Conservation (phyloP, 2,113 vertebrate species). For the Conger conger region DNA sequence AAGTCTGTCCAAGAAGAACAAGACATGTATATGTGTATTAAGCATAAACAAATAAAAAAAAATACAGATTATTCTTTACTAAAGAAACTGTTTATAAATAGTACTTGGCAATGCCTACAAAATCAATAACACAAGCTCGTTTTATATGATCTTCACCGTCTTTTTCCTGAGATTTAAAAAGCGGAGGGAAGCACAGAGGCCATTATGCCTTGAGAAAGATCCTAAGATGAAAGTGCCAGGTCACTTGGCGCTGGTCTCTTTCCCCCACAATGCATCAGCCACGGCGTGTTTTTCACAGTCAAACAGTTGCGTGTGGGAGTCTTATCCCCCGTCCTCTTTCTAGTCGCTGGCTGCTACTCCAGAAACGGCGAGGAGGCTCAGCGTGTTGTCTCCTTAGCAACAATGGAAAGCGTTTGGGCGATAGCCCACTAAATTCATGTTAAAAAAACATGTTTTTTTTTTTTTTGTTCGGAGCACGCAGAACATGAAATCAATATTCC, state of each 20-base stretch:
- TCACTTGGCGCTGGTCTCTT: slow-evolving; percentile 47
- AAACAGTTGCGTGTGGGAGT: slow-evolving; percentile 59
- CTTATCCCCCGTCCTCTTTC: slow-evolving; percentile 34
- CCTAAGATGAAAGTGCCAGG: slow-evolving; percentile 32
- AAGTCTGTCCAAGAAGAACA: too few species aligned
- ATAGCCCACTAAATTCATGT: slow-evolving; percentile 60
- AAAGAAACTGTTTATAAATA: background rate
- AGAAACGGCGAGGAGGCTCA: slow-evolving; percentile 46
- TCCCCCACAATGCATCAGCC: slow-evolving; percentile 41
- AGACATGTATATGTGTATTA: background rate
- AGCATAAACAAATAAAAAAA: background rate
- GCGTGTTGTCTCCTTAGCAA: slow-evolving; percentile 65
- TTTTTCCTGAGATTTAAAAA: background rate
- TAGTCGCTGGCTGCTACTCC: slow-evolving; percentile 51
- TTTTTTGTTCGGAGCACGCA: slow-evolving; percentile 35
- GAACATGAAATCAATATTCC: slow-evolving; percentile 72
- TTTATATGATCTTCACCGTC: background rate
- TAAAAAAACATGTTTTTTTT: slow-evolving; percentile 37
- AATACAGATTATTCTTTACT: background rate
- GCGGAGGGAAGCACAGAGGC: background rate
- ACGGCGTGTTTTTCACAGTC: slow-evolving; percentile 44
- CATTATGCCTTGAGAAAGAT: slow-evolving; percentile 33
- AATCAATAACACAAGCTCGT: slow-evolving; percentile 8
- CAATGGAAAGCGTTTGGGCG: slow-evolving; percentile 50
- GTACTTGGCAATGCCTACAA: background rate